Base-by-base conservation (phyloP, 2,888 invertebrate genomes). In the Esperia sulphurella region DNA sequence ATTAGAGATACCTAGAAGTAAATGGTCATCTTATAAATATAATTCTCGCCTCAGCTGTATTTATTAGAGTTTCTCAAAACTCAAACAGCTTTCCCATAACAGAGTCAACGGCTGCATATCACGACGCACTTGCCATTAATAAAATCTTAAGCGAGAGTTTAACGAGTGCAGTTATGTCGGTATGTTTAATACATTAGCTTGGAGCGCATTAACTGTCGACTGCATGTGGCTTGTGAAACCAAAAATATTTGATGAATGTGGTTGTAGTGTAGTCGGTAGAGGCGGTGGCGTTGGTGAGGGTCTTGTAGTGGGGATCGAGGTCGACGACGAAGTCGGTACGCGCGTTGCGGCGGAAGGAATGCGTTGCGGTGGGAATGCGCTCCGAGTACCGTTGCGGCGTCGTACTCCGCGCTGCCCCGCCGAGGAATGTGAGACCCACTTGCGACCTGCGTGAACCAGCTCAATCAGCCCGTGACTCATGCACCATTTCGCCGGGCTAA, bases 401-500 rank as follows among this genome's bases (percentile, higher is more conserved):
- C 39, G 38, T 8, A 39, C 35, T 59, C 63, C 67, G 64, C 64
- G 58, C 65, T 59, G 61, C 61, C 67, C 57, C 66, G 70, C 74
- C 63, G 65, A 68, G 87, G 89, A 86, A 87, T 88, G 87, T 80
- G 79, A 83, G 84, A 73, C 87, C 83, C 79, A 86, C 82, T 87
- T 86, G 81, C 72, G 76, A 73, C 69, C 65, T 70, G 71, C 68
- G 65, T 63, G 65, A 65, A 72, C 73, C 67, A 68, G 65, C 66
- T 65, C 67, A 63, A 64, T 73, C 71, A 73, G 70, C 72, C 64
- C 71, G 65, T 83, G 82, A 86, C 79, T 83, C 85, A 84, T 76
- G 73, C 75, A 59, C 67, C 69, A 71, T 67, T 72, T 71, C 63
- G 69, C 13, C 63, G 63, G 58, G 60, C 61, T 58, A 58, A 51